Evolutionary conservation across 2,888 invertebrate species (phyloP).

Genomic region (Conomelus anceps): DNA sequence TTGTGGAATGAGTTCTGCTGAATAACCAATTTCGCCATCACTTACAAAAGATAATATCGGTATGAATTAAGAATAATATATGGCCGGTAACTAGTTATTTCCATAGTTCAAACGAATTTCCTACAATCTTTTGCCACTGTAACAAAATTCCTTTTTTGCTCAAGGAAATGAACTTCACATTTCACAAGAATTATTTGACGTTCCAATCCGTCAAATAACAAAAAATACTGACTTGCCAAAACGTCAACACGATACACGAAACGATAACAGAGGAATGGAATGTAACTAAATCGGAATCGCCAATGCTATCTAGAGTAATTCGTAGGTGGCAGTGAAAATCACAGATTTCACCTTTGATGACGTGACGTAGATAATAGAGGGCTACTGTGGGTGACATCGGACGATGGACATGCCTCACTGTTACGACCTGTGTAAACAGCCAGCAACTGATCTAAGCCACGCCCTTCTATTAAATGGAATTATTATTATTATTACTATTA

Average conservation of each 20-base stretch:
- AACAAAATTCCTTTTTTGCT: background rate
- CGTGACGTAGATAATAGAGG: no score
- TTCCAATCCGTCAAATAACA: background rate
- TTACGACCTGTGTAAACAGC: no score
- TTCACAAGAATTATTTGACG: background rate
- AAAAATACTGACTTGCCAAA: no score
- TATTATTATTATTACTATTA: no score
- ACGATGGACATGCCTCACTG: no score
- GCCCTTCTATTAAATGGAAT: no score
- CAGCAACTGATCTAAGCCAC: no score
- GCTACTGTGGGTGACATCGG: no score
- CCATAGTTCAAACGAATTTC: background rate
- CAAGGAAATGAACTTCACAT: background rate
- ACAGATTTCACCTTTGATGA: no score
- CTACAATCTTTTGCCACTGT: background rate
- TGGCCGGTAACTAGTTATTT: background rate
- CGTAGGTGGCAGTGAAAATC: background rate
- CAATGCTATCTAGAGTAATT: background rate
- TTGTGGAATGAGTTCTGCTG: slow-evolving; percentile 18
- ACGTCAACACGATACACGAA: background rate
- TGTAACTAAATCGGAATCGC: background rate
- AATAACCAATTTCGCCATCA: slow-evolving; percentile 21
- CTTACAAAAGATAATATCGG: background rate
- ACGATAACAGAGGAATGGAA: no score
- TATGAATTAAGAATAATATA: background rate